phyloP scores from a whole-genome alignment of 2,797 vertebrate species.

The Spea hammondii region DNA sequence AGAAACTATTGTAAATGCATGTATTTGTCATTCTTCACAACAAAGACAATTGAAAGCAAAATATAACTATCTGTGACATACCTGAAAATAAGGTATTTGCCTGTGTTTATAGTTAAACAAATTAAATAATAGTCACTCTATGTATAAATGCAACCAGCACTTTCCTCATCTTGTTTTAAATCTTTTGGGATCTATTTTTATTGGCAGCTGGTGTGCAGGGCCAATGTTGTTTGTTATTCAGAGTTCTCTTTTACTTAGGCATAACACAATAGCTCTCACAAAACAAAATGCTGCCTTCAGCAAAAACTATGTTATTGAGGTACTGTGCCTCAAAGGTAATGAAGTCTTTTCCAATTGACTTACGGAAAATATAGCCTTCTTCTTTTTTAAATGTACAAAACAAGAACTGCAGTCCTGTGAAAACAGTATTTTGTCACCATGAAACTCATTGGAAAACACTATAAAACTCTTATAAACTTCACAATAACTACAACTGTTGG shows the following conservation, averaged over 20 bases:
- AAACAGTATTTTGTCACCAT: background rate
- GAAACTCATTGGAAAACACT: background rate
- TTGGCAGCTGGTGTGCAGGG: conserved; percentile 12
- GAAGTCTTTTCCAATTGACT: conserved; percentile 17
- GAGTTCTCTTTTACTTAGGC: conserved; percentile 22
- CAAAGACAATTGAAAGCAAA: conserved; percentile 3
- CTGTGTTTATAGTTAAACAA: conserved; percentile 9
- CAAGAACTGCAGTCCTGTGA: no score
- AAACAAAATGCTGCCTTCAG: conserved; percentile 14
- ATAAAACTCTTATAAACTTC: background rate
- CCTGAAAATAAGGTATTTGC: conserved; percentile 1
- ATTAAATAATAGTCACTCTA: conserved; percentile 19
- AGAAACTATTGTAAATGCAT: no score
- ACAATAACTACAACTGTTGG: background rate
- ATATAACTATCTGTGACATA: conserved; percentile 14
- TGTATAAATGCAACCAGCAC: conserved; percentile 5
- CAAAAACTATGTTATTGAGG: conserved; percentile 19
- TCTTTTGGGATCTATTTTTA: conserved; percentile 17
- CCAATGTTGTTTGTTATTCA: conserved; percentile 10
- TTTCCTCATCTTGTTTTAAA: conserved; percentile 18
- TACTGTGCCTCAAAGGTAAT: conserved; percentile 13
- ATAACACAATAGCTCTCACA: conserved; percentile 17
- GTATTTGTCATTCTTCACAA: background rate
- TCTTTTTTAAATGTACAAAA: background rate
- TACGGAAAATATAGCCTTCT: background rate